Evolutionary conservation across 2,888 invertebrate species (phyloP).

Genomic region (Rhagophthalmus giganteus): DNA sequence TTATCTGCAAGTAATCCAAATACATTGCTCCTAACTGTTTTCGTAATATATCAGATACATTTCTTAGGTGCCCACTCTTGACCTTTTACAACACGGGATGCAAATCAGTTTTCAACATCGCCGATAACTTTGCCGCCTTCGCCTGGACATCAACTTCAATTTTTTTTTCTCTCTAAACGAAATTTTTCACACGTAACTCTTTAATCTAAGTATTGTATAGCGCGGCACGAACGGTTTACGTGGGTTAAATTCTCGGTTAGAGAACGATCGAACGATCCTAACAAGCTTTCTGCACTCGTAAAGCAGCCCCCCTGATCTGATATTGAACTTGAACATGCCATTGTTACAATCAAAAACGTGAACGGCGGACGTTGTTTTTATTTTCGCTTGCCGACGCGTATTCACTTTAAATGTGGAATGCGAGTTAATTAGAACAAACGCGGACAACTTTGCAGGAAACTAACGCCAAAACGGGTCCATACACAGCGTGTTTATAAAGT

Average conservation of each 20-base stretch:
- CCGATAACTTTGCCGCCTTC: slow-evolving; percentile 25
- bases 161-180: slow-evolving; percentile 5
- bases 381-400: too few species aligned
- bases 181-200: slow-evolving; percentile 13
- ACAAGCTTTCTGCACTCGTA: slow-evolving; percentile 25
- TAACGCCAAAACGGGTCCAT: too few species aligned
- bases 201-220: not conserved
- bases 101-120: slow-evolving; percentile 26
- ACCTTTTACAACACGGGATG: slow-evolving; percentile 22
- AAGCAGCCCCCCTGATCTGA: slow-evolving; percentile 24
- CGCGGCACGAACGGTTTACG: slow-evolving; percentile 5
- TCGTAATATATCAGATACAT: not conserved
- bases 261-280: slow-evolving; percentile 19
- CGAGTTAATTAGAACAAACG: too few species aligned
- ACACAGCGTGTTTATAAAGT: too few species aligned
- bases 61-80: slow-evolving; percentile 13
- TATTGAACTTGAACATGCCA: slow-evolving; percentile 26
- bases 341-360: slow-evolving; percentile 28
- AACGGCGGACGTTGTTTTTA: too few species aligned
- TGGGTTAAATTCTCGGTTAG: slow-evolving; percentile 9
- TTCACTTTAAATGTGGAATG: too few species aligned
- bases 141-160: slow-evolving; percentile 3
- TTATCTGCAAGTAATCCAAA: not conserved
- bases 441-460: too few species aligned
- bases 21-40: not conserved